Percentiles rank a stretch among this genome's conserved stretches.
phyloP scores from a whole-genome alignment of 2,888 invertebrate species.

The Temnothorax rugatulus region DNA sequence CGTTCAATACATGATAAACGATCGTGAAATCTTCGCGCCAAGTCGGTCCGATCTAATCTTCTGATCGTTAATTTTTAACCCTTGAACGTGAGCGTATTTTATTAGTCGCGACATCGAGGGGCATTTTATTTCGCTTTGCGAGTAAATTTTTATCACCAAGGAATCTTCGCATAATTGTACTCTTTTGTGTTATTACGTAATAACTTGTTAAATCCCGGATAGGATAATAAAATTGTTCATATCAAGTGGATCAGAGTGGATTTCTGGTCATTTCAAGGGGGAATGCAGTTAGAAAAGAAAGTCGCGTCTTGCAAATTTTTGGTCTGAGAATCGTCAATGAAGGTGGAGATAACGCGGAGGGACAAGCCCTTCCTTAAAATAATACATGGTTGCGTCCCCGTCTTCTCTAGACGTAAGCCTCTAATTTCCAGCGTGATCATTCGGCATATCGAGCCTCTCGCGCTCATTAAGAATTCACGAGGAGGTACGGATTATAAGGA shows the following conservation, averaged over 20 bases:
- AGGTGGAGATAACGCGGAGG: conserved; percentile 16
- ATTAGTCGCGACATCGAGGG: background rate
- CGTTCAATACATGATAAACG: conserved; percentile 7
- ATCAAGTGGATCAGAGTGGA: background rate
- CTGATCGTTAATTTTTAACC: conserved; percentile 2
- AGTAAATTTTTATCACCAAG: background rate
- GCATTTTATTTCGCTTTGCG: background rate
- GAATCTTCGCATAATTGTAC: background rate
- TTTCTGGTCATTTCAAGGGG: background rate
- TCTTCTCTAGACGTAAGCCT: conserved; percentile 52
- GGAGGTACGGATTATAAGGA: conserved; percentile 66
- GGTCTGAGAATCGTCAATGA: conserved; percentile 36
- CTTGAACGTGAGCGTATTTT: background rate
- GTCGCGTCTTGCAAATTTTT: background rate
- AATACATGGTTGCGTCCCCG: conserved; percentile 50
- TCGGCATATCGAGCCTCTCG: conserved; percentile 61
- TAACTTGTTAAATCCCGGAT: background rate
- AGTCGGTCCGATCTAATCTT: background rate
- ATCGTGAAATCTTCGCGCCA: conserved; percentile 11
- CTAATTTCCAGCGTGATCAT: conserved; percentile 68
- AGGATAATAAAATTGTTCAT: background rate
- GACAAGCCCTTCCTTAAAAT: conserved; percentile 60
- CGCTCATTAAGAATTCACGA: conserved; percentile 68
- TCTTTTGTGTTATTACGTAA: background rate
- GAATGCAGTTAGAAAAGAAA: conserved; percentile 9